Percentiles rank a stretch among this genome's conserved stretches.
phyloP scores from a whole-genome alignment of 2,113 vertebrate genomes.

The Sinosuthora webbiana region DNA sequence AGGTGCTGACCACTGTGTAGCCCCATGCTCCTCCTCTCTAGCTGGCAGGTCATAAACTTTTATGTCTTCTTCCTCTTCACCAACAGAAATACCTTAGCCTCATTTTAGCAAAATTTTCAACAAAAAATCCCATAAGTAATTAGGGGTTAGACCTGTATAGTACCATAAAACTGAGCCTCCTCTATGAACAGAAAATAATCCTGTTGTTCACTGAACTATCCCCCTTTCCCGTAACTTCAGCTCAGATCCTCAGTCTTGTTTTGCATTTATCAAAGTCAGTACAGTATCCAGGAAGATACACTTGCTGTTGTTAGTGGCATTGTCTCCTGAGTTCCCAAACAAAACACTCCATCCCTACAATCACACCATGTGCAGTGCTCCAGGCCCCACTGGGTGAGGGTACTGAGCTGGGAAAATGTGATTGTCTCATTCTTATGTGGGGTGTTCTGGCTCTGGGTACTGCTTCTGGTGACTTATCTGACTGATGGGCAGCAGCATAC shows the following conservation, averaged over 20 bases:
- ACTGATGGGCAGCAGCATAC: background rate
- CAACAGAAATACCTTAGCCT: background rate
- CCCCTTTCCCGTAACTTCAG: background rate
- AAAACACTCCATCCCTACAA: background rate
- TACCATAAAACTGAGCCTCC: background rate
- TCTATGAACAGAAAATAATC: background rate
- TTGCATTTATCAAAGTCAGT: background rate
- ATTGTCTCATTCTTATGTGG: fast-evolving
- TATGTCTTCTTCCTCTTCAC: background rate
- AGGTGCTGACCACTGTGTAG: background rate
- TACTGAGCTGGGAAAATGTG: background rate
- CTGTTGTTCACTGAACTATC: background rate
- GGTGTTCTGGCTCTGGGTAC: background rate
- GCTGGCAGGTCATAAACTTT: fast-evolving
- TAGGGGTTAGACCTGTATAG: background rate
- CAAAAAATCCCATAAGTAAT: background rate
- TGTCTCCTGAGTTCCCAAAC: background rate
- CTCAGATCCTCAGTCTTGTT: background rate
- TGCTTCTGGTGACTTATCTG: background rate
- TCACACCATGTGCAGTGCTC: background rate
- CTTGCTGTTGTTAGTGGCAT: background rate
- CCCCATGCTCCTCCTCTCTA: background rate
- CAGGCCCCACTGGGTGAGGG: background rate
- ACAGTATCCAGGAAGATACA: fast-evolving
- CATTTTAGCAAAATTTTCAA: background rate